phyloP scores from a whole-genome alignment of 2,888 invertebrate genomes.

The Pilophorus perplexus region DNA sequence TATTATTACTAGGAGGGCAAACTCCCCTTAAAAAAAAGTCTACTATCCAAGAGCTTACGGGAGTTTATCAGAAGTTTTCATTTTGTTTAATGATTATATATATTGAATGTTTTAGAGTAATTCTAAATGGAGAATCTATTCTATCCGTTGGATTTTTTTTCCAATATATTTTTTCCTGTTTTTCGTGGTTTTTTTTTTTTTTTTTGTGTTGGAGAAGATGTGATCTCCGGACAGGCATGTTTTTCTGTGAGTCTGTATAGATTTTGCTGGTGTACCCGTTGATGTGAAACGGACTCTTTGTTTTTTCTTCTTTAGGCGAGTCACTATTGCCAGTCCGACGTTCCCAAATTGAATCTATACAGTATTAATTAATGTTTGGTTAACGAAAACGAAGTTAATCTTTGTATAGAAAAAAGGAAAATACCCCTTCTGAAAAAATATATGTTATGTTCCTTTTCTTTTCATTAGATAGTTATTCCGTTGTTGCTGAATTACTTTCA shows the following conservation, averaged over 20 bases:
- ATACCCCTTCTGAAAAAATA: slow-evolving; percentile 8
- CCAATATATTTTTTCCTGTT: background rate
- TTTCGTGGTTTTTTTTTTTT: background rate
- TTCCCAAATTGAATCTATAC: slow-evolving; percentile 11
- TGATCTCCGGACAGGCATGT: slow-evolving; percentile 24
- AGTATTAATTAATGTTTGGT: slow-evolving; percentile 17
- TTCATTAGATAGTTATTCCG: slow-evolving; percentile 6
- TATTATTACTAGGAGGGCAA: too few species aligned
- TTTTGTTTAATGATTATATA: slow-evolving; percentile 9
- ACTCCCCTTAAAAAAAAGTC: too few species aligned
- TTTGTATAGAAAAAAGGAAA: background rate
- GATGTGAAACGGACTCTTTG: too few species aligned
- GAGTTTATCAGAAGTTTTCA: too few species aligned
- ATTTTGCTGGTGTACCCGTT: too few species aligned
- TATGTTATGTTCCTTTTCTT: slow-evolving; percentile 12
- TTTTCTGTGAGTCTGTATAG: too few species aligned
- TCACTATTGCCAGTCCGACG: slow-evolving; percentile 6
- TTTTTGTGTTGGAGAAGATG: background rate
- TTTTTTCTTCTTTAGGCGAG: background rate
- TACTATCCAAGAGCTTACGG: too few species aligned
- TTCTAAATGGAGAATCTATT: background rate
- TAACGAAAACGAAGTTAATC: slow-evolving; percentile 4
- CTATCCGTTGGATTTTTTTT: slow-evolving; percentile 4
- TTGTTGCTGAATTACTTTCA: slow-evolving; percentile 1
- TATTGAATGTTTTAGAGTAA: slow-evolving; percentile 15